Conservation (phyloP, 2,888 invertebrate genomes). For the Melikaiella ostensackeni region DNA sequence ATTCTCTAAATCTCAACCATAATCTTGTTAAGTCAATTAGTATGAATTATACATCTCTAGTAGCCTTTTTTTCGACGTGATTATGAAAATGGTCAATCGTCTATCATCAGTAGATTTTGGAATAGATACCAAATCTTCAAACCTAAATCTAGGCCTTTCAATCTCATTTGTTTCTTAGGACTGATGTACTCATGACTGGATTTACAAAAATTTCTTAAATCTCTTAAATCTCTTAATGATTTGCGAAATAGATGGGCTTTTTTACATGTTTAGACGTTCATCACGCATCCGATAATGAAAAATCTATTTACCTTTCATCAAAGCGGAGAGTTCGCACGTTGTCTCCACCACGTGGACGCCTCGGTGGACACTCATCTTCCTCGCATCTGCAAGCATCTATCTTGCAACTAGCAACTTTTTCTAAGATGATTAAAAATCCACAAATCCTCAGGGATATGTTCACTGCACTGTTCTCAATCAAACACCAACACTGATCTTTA, state of each 20-base stretch:
- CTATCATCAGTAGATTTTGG: no score
- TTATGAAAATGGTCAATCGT: no score
- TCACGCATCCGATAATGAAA: not conserved
- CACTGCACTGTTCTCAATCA: conserved; percentile 34
- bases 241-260: no score
- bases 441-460: conserved; percentile 32
- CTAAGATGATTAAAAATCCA: conserved; percentile 7
- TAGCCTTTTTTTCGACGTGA: no score
- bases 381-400: conserved; percentile 50
- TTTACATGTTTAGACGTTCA: not conserved
- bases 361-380: conserved; percentile 69
- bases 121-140: no score
- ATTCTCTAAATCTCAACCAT: not conserved
- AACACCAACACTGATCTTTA: conserved; percentile 41
- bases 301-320: conserved; percentile 69
- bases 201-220: no score
- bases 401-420: not conserved
- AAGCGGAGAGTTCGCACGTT: conserved; percentile 67
- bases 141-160: no score
- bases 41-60: not conserved
- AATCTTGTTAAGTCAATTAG: not conserved
- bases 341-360: conserved; percentile 70
- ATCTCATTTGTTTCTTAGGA: no score
- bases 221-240: not conserved
- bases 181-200: no score